These are phyloP conservation scores for Morpho deidamia DNA, from an alignment of 2,888 invertebrate genomes.

Conservation along the genomic window DNA sequence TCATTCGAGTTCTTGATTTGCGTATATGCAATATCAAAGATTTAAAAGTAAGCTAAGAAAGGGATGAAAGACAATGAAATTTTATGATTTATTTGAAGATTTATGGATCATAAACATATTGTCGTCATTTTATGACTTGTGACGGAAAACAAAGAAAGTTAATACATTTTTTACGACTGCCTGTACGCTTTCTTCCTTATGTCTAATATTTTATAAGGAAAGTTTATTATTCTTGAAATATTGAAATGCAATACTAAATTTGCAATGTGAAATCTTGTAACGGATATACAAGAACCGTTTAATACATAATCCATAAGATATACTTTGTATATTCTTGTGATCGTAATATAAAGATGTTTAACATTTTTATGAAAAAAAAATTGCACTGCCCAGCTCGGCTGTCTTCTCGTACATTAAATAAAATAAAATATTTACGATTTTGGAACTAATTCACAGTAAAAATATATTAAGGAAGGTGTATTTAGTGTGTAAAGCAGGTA, in stretches of 20 bases:
- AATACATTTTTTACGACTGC: constrained; percentile 34
- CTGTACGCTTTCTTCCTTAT: constrained; percentile 21
- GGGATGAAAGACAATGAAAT: constrained; percentile 44
- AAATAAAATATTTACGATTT: no score
- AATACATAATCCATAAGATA: no score
- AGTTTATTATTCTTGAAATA: constrained; percentile 26
- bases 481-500: no score
- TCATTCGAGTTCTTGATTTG: no score
- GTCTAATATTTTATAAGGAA: constrained; percentile 28
- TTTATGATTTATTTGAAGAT: constrained; percentile 60
- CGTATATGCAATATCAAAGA: constrained; percentile 5
- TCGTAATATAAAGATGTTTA: no score
- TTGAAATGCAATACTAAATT: not conserved
- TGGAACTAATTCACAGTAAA: no score
- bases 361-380: no score
- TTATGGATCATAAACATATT: constrained; percentile 58
- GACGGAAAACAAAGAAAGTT: constrained; percentile 42
- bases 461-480: no score
- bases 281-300: no score
- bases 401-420: not conserved
- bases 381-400: not conserved
- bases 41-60: constrained; percentile 24
- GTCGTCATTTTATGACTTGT: constrained; percentile 49
- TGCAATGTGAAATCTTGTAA: no score
- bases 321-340: no score